These are phyloP conservation scores for Microctenopoma lineatum DNA, from an alignment of 2,797 vertebrate genomes.

Conservation along the genomic window DNA sequence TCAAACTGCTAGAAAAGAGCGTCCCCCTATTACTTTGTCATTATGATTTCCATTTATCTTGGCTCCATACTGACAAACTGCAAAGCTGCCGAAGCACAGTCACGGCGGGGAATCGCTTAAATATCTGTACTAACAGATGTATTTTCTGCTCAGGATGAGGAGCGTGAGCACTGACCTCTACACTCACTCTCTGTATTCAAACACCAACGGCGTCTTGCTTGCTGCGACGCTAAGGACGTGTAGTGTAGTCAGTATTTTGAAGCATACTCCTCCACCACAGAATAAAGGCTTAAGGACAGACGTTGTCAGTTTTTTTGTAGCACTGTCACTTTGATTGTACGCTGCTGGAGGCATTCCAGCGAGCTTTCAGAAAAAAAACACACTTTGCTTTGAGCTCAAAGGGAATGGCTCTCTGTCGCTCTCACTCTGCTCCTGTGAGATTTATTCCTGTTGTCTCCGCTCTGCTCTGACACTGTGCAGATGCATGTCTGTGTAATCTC, in stretches of 20 bases:
- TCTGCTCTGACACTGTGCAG: constrained; percentile 69
- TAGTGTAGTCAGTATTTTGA: background rate
- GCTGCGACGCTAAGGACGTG: background rate
- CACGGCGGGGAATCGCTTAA: constrained; percentile 11
- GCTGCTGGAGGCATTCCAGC: constrained; percentile 2
- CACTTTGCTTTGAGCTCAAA: constrained; percentile 20
- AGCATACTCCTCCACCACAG: background rate
- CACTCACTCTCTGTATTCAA: constrained; percentile 23
- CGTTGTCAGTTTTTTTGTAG: background rate
- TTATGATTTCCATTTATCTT: constrained; percentile 9
- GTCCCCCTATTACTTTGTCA: background rate
- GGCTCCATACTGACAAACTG: background rate
- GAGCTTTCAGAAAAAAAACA: constrained; percentile 37
- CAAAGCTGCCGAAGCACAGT: background rate
- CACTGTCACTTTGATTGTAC: background rate
- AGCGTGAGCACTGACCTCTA: constrained; percentile 21
- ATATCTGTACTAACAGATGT: constrained; percentile 10
- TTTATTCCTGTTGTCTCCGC: constrained; percentile 63
- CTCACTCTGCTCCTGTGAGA: constrained; percentile 41
- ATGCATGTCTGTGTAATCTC: constrained; percentile 72
- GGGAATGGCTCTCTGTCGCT: constrained; percentile 31
- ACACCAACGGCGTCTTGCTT: constrained; percentile 14
- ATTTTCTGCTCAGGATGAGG: constrained; percentile 9
- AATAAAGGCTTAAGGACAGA: constrained; percentile 10
- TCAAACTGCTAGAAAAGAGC: background rate